Evolutionary conservation across 2,113 vertebrate genomes (phyloP).

Genomic region (Vanacampus margaritifer): DNA sequence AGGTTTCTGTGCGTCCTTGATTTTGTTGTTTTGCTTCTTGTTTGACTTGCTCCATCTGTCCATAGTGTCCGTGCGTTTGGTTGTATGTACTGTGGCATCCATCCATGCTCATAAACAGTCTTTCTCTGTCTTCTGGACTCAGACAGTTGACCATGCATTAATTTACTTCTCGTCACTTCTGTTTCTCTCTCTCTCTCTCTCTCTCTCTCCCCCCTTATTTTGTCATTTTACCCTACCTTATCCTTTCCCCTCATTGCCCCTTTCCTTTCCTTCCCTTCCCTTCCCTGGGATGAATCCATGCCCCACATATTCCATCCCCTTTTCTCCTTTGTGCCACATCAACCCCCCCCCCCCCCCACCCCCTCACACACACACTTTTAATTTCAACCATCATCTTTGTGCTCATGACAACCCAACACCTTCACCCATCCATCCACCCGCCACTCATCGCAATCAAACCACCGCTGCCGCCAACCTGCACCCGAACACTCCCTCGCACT

Average conservation of each 20-base stretch:
- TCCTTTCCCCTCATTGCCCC: constrained; percentile 12
- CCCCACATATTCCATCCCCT: background rate
- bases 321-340: constrained; percentile 29
- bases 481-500: constrained; percentile 64
- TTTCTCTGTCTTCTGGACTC: constrained; percentile 65
- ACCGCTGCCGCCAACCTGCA: constrained; percentile 60
- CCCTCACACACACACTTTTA: background rate
- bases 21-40: background rate
- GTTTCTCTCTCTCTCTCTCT: constrained; percentile 50
- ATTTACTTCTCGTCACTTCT: constrained; percentile 70
- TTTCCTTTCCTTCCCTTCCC: background rate
- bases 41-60: constrained; percentile 27
- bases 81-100: constrained; percentile 27
- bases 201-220: constrained; percentile 14
- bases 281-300: constrained; percentile 7
- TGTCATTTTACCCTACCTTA: constrained; percentile 8
- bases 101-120: constrained; percentile 55
- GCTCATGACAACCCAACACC: constrained; percentile 53
- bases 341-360: background rate
- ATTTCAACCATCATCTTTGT: constrained; percentile 31
- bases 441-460: constrained; percentile 52
- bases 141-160: constrained; percentile 71
- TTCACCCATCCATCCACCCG: constrained; percentile 4
- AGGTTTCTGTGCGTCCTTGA: constrained; percentile 23
- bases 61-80: constrained; percentile 29